Conservation (phyloP, 2,113 vertebrate species). For the Apaloderma vittatum region DNA sequence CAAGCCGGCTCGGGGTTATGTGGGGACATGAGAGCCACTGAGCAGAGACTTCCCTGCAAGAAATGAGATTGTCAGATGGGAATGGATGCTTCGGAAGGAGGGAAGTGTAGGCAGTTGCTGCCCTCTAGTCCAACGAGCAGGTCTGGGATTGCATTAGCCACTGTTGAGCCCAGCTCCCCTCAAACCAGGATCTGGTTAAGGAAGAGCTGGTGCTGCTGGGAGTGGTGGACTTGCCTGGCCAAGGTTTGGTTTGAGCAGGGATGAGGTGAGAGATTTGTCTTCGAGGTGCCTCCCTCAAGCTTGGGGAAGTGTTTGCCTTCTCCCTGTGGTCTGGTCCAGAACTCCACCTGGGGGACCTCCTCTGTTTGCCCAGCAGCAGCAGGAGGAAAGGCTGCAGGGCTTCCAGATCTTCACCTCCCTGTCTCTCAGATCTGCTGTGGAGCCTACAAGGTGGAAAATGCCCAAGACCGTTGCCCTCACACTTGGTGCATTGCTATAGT, state of each 20-base stretch:
- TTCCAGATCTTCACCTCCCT: not conserved
- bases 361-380: not conserved
- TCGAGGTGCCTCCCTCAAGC: not conserved
- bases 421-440: not conserved
- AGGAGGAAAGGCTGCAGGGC: not conserved
- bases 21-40: constrained; percentile 46
- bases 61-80: constrained; percentile 69
- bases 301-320: not conserved
- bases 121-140: constrained; percentile 39
- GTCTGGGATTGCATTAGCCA: constrained; percentile 2
- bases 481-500: not conserved
- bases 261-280: not conserved
- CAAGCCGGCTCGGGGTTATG: not conserved
- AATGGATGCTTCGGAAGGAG: constrained; percentile 12
- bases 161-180: not conserved
- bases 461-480: not conserved
- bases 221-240: not conserved
- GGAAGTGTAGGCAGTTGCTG: constrained; percentile 39
- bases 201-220: not conserved
- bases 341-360: not conserved
- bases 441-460: not conserved
- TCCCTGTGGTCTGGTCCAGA: not conserved
- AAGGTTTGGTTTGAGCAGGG: not conserved
- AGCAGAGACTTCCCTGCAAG: constrained; percentile 34
- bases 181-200: not conserved